Base-by-base conservation (phyloP, 1,140 invertebrate species). In the Meloidogyne exigua region DNA sequence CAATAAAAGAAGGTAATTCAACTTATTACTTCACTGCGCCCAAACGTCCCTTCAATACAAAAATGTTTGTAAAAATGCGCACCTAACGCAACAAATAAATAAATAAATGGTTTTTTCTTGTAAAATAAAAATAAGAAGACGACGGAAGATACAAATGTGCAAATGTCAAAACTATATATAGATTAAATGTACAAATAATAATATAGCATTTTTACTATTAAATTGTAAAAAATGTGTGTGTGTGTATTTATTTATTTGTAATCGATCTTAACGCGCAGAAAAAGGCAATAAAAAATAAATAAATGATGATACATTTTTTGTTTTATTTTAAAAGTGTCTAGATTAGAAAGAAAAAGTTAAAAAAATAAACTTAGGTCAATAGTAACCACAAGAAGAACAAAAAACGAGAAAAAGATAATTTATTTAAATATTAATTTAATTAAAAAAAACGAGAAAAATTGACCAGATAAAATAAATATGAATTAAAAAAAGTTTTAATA, bases 121-220 rank as follows among this genome's bases (percentile, higher is more conserved):
- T 57, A 57, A 57, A 18, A 49, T 49, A 49, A 4, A 49, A 49
- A 49, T n/a, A 57, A n/a, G 49, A 57, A 18, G 0, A 39, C 3
- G 0, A 57, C 18, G 18, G 49, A 57, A n/a, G 18, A n/a, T 49
- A 15, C 44, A 49, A 57, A 57, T n/a, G 18, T 57, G 49, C 49
- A 57, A 57, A 57, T 57, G 49, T 57, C 49, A 57, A 57, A 57
- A 57, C 15, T 57, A n/a, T 57, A 57, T 57, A 57, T 57, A 57
- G 49, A 9, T 39, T 39, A 39, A 9, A 39, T 39, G 36, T 39
- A 57, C 18, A 57, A 57, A 57, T 57, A 57, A n/a, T n/a, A 57
- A n/a, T n/a, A 57, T 57, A 57, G 49, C 18, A 57, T 57, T 57
- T 57, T 57, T n/a, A 57, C n/a, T 57, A 57, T 7, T n/a, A 49